Conservation (phyloP, 2,888 invertebrate species). For the Mycalesis mineus region DNA sequence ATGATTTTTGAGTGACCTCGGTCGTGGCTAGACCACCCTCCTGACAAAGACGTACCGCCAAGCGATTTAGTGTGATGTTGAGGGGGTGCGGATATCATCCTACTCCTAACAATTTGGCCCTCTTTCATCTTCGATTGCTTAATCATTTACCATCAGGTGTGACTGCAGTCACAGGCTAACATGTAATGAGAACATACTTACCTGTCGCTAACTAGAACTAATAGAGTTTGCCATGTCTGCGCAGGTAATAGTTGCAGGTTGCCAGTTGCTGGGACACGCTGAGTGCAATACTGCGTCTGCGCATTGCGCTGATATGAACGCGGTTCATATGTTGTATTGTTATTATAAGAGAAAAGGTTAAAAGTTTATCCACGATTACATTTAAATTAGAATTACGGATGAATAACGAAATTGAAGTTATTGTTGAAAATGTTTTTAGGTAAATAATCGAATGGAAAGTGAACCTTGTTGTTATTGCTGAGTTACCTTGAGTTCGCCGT, state of each 20-base stretch:
- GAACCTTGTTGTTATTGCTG: conserved; percentile 65
- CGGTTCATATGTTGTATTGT: conserved; percentile 73
- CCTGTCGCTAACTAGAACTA: no score
- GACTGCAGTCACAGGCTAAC: no score
- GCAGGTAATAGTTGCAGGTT: neutral
- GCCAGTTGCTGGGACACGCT: neutral
- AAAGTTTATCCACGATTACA: conserved; percentile 74
- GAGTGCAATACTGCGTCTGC: neutral
- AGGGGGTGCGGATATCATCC: no score
- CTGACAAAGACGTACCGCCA: no score
- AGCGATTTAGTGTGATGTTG: no score
- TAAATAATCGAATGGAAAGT: conserved; percentile 73
- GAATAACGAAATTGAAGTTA: conserved; percentile 69
- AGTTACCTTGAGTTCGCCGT: conserved; percentile 44
- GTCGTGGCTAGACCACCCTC: no score
- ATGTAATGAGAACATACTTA: no score
- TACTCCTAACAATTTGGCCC: no score
- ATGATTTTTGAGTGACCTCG: no score
- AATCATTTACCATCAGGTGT: no score
- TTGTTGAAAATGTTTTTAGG: conserved; percentile 78
- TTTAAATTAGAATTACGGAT: conserved; percentile 66
- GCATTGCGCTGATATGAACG: conserved; percentile 46
- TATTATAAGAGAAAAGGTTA: conserved; percentile 65
- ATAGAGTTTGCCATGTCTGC: no score
- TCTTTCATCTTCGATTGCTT: no score